phyloP scores from a whole-genome alignment of 2,888 invertebrate species.

The Tachystola acroxantha region DNA sequence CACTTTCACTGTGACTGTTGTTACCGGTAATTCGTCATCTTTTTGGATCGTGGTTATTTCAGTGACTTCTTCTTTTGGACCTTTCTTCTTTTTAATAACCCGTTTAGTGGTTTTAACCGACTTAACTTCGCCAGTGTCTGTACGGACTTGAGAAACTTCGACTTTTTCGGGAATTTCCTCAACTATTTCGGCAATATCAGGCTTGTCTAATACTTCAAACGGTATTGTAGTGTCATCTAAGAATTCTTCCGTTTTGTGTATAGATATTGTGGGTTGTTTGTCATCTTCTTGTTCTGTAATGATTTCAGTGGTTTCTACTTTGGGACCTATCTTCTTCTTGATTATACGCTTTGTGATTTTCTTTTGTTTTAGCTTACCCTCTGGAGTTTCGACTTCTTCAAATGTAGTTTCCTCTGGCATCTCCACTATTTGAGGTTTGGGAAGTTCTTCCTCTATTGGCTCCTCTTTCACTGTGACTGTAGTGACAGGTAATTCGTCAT shows the following conservation, averaged over 20 bases:
- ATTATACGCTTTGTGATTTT: conserved; percentile 32
- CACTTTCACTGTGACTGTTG: conserved; percentile 42
- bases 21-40: conserved; percentile 46
- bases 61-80: conserved; percentile 15
- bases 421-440: conserved; percentile 20
- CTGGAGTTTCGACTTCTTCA: conserved; percentile 13
- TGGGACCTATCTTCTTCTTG: conserved; percentile 39
- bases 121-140: conserved; percentile 22
- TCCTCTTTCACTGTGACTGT: conserved; percentile 25
- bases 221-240: conserved; percentile 17
- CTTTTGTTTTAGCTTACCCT: conserved; percentile 16
- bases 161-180: conserved; percentile 16
- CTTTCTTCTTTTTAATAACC: conserved; percentile 21
- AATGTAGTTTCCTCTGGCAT: conserved; percentile 18
- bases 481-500: conserved; percentile 20
- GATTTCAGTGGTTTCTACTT: conserved; percentile 39
- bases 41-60: conserved; percentile 35
- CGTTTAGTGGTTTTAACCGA: conserved; percentile 29
- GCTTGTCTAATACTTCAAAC: conserved; percentile 21
- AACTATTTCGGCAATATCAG: conserved; percentile 6
- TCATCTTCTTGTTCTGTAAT: conserved; percentile 60
- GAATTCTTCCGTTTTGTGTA: conserved; percentile 43
- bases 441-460: conserved; percentile 48
- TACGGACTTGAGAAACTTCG: conserved; percentile 12
- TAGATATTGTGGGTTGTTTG: conserved; percentile 50